Evolutionary conservation across 64 coral and sea anemone genomes (phyloP).

Genomic region (Montipora foliosa): DNA sequence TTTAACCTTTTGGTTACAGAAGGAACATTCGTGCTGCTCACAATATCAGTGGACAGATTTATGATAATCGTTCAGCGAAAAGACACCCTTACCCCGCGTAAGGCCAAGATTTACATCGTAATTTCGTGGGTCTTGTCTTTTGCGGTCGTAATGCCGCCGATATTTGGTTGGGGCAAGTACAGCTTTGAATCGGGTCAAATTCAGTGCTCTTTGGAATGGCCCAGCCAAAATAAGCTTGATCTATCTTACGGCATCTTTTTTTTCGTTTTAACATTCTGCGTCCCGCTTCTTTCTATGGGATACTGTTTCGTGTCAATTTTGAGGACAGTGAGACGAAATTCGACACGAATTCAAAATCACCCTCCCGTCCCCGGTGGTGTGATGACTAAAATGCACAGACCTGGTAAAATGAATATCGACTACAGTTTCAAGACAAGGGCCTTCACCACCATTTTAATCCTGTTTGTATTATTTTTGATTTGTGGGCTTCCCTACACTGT

Average conservation of each 20-base stretch:
- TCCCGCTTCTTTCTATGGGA: slow-evolving; percentile 81
- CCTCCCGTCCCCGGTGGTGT: slow-evolving; percentile 82
- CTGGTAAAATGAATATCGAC: slow-evolving; percentile 94
- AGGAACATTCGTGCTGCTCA: slow-evolving; percentile 82
- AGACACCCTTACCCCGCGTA: slow-evolving; percentile 89
- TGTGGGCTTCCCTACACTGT: slow-evolving; percentile 81
- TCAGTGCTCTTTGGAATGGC: slow-evolving; percentile 78
- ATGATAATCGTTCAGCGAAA: slow-evolving; percentile 89
- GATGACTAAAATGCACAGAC: slow-evolving; percentile 93
- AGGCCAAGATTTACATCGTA: slow-evolving; percentile 85
- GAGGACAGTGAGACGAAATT: slow-evolving; percentile 91
- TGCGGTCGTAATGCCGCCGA: slow-evolving; percentile 70
- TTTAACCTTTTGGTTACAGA: slow-evolving; percentile 88
- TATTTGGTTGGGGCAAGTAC: slow-evolving; percentile 91
- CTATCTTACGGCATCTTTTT: slow-evolving; percentile 84
- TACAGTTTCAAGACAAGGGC: slow-evolving; percentile 99
- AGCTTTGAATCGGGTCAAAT: slow-evolving; percentile 77
- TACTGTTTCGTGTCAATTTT: slow-evolving; percentile 94
- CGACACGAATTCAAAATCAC: slow-evolving; percentile 86
- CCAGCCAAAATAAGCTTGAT: slow-evolving; percentile 25
- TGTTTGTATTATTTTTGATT: slow-evolving; percentile 85
- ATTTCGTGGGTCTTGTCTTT: slow-evolving; percentile 86
- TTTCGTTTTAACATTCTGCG: slow-evolving; percentile 65
- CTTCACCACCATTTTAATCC: slow-evolving; percentile 93
- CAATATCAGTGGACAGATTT: slow-evolving; percentile 92